Conservation (phyloP, 2,888 invertebrate species). For the Stenichneumon culpator region DNA sequence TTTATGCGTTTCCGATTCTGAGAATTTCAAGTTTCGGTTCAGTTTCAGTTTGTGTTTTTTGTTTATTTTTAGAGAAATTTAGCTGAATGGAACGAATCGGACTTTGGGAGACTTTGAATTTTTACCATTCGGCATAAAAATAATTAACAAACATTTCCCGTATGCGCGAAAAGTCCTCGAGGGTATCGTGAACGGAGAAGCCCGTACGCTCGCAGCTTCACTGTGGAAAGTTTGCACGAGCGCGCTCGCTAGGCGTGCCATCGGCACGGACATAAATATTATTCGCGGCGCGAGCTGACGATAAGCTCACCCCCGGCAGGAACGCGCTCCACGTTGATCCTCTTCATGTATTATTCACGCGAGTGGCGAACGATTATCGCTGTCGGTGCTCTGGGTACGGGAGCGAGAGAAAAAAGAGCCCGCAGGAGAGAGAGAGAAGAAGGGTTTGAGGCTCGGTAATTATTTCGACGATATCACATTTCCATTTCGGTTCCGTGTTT, state of each 20-base stretch:
- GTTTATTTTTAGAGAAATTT: not conserved
- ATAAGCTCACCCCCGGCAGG: conserved; percentile 42
- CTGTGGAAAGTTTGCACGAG: conserved; percentile 17
- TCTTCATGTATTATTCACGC: conserved; percentile 56
- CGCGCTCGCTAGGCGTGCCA: conserved; percentile 26
- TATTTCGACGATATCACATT: conserved; percentile 44
- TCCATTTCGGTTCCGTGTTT: conserved; percentile 28
- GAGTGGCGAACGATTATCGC: conserved; percentile 54
- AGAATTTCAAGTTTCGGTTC: not conserved
- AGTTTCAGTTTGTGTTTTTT: not conserved
- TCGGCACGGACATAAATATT: conserved; percentile 44
- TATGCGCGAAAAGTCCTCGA: not conserved
- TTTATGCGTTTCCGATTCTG: too few species aligned
- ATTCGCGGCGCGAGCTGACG: conserved; percentile 27
- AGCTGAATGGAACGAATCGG: not conserved
- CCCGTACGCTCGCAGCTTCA: conserved; percentile 12
- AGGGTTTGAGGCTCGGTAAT: conserved; percentile 20
- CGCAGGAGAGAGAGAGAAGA: not conserved
- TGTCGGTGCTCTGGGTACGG: conserved; percentile 15
- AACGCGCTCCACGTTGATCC: conserved; percentile 23
- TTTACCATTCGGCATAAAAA: not conserved
- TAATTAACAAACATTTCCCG: not conserved
- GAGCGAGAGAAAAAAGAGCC: not conserved
- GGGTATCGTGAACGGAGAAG: not conserved
- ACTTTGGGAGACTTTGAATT: not conserved